phyloP scores from a whole-genome alignment of 2,113 vertebrate species.

The Osmerus eperlanus region DNA sequence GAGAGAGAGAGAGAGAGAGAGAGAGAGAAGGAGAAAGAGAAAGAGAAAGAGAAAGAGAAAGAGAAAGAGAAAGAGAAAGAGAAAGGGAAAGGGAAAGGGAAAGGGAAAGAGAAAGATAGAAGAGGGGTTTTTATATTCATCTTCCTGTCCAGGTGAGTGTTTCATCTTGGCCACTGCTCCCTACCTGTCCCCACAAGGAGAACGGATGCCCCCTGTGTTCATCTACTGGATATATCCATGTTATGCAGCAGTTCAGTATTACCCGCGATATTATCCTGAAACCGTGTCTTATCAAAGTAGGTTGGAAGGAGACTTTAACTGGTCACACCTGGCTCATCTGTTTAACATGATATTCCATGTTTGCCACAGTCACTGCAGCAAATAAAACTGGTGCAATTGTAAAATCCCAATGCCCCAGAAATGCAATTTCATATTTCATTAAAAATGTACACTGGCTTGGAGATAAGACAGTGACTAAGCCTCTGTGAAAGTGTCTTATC shows the following conservation, averaged over 20 bases:
- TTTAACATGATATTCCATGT: conserved; percentile 4
- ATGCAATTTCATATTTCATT: conserved; percentile 35
- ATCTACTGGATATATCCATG: no score
- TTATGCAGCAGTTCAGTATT: no score
- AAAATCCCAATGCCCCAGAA: conserved; percentile 7
- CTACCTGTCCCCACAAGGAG: no score
- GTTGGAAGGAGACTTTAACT: neutral
- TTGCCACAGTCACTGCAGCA: neutral
- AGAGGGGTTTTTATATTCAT: neutral
- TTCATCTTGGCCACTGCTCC: neutral
- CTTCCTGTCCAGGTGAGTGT: neutral
- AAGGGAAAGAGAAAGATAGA: no score
- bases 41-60: no score
- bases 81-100: no score
- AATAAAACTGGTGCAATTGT: conserved; percentile 22
- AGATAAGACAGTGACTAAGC: conserved; percentile 15
- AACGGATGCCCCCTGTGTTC: no score
- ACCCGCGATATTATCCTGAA: neutral
- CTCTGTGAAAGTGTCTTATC: conserved; percentile 17
- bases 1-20: no score
- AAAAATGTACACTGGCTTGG: conserved; percentile 14
- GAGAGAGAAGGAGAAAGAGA: no score
- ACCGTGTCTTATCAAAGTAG: neutral
- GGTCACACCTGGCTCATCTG: conserved; percentile 5
- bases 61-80: no score